Evolutionary conservation across 2,797 vertebrate genomes (phyloP).

Genomic region (Gila robusta): DNA sequence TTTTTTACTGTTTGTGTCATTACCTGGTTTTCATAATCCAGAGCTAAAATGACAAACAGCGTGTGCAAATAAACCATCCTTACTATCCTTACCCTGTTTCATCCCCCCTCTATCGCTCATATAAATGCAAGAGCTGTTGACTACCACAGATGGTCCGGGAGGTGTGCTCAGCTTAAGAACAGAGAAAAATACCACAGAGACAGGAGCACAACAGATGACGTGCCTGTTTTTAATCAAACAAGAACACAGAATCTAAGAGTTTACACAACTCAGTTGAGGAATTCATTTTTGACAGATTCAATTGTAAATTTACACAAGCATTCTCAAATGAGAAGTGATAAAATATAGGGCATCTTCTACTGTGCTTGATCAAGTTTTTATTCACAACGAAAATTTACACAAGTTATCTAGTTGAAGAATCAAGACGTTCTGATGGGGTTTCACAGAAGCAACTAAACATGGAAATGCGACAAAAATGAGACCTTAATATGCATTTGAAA

Average conservation of each 20-base stretch:
- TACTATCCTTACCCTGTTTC: not conserved
- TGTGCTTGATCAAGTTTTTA: not conserved
- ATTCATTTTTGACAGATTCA: conserved; percentile 13
- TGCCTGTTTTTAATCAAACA: conserved; percentile 28
- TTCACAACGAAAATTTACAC: not conserved
- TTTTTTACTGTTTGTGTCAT: not conserved
- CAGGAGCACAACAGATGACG: conserved; percentile 35
- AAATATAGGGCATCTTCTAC: not conserved
- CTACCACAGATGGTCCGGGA: conserved; percentile 50
- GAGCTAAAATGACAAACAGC: not conserved
- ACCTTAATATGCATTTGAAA: conserved; percentile 16
- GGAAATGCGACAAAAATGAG: conserved; percentile 6
- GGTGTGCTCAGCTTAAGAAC: conserved; percentile 20
- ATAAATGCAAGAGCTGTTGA: conserved; percentile 33
- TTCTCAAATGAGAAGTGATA: not conserved
- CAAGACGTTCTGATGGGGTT: conserved; percentile 1
- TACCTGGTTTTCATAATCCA: not conserved
- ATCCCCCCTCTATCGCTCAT: conserved; percentile 16
- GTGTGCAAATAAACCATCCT: not conserved
- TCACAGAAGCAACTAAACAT: not conserved
- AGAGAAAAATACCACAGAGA: conserved; percentile 33
- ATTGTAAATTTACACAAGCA: not conserved
- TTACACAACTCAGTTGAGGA: not conserved
- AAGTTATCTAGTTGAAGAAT: not conserved
- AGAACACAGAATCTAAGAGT: conserved; percentile 9